A percentile compares a stretch with the other conserved stretches of the same genome.
Evolutionary conservation across 2,113 vertebrate genomes (phyloP).

Genomic region (Guaruba guarouba): DNA sequence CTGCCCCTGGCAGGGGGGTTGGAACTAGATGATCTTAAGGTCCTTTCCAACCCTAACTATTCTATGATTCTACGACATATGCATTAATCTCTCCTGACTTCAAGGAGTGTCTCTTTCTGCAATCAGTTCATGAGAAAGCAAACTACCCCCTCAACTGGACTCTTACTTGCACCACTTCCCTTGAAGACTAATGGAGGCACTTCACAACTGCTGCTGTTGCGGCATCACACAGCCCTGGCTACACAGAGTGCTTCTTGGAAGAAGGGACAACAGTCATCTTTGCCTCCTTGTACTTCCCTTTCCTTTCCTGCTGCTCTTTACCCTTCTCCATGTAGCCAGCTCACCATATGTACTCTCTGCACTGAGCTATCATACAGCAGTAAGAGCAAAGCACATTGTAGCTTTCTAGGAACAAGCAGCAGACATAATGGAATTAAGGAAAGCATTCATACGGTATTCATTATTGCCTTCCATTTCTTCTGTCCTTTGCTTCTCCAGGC

Average conservation of each 20-base stretch:
- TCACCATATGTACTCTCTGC: accelerated
- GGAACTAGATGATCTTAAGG: too few relatives aligned
- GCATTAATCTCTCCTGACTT: neutral
- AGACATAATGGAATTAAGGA: neutral
- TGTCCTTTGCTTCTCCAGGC: neutral
- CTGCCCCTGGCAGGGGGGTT: too few relatives aligned
- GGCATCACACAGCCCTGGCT: neutral
- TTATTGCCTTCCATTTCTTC: neutral
- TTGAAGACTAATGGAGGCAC: neutral
- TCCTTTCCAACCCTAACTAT: too few relatives aligned
- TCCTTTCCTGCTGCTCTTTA: neutral
- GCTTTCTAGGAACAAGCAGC: neutral
- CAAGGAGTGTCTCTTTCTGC: neutral
- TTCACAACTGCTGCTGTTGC: neutral
- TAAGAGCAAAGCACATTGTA: neutral
- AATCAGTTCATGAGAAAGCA: neutral
- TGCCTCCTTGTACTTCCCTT: neutral
- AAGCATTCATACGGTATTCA: neutral
- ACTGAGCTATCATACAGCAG: accelerated
- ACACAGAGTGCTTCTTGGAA: neutral
- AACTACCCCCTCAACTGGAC: neutral
- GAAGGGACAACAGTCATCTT: neutral
- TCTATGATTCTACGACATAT: neutral
- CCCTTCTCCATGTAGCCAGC: neutral
- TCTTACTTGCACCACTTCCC: neutral